A percentile compares a stretch with the other conserved stretches of the same genome.
phyloP scores from a whole-genome alignment of 1,140 invertebrate species.

The Drosophila leontia region DNA sequence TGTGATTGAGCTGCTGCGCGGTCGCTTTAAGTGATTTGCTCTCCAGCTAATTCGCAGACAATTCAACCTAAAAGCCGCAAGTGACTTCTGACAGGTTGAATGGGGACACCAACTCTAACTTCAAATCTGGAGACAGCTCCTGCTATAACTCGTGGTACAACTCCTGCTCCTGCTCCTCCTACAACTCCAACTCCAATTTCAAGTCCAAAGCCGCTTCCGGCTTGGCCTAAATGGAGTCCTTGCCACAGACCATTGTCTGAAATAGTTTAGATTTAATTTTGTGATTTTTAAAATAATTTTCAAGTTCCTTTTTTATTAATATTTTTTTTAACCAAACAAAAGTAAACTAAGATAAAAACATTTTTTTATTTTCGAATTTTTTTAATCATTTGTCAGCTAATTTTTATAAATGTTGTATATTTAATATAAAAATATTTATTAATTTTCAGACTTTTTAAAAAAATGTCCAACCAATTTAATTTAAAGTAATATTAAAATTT shows the following conservation, averaged over 20 bases:
- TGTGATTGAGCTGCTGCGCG: slow-evolving; percentile 59
- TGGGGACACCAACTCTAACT: neutral
- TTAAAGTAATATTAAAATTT: too few relatives aligned
- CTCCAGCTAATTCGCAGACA: slow-evolving; percentile 73
- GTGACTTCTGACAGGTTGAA: slow-evolving; percentile 43
- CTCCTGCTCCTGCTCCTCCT: neutral
- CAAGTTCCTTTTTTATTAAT: too few relatives aligned
- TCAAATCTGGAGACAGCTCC: neutral
- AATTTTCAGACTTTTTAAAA: too few relatives aligned
- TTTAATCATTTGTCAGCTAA: too few relatives aligned
- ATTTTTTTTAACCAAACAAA: too few relatives aligned
- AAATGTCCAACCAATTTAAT: too few relatives aligned
- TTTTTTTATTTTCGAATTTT: too few relatives aligned
- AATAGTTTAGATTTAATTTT: neutral
- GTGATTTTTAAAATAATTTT: too few relatives aligned
- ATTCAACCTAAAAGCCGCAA: slow-evolving; percentile 44
- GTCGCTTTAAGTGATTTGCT: slow-evolving; percentile 73
- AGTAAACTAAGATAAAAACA: too few relatives aligned
- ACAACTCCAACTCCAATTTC: neutral
- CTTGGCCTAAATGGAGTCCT: neutral
- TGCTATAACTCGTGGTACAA: neutral
- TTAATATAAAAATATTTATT: too few relatives aligned
- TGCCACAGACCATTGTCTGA: too few relatives aligned
- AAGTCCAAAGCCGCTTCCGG: neutral
- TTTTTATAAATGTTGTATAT: too few relatives aligned